These are phyloP conservation scores for Diglossa cyanea DNA, from an alignment of 2,797 vertebrate species.

Conservation along the genomic window DNA sequence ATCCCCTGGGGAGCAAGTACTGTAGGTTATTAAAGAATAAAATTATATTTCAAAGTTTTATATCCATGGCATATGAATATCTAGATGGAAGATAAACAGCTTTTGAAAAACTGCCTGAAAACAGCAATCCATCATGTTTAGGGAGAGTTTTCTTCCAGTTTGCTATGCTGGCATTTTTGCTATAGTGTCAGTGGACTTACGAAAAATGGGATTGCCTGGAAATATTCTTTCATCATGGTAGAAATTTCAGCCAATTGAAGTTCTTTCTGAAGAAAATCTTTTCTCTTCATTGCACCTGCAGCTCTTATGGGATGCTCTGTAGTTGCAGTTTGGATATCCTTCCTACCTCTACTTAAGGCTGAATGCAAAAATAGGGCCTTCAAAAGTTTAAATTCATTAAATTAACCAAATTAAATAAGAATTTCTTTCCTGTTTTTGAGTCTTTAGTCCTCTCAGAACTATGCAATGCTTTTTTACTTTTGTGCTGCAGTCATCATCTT, in stretches of 20 bases:
- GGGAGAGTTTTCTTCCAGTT: background rate
- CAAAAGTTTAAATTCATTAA: background rate
- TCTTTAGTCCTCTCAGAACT: background rate
- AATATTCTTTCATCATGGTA: background rate
- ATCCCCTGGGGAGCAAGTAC: background rate
- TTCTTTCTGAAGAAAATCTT: background rate
- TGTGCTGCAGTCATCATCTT: background rate
- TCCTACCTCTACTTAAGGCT: background rate
- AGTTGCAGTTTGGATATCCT: background rate
- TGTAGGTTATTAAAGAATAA: background rate
- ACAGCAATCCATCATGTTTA: background rate
- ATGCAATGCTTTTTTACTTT: background rate
- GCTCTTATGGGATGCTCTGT: background rate
- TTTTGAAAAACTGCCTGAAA: background rate
- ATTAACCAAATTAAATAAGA: background rate
- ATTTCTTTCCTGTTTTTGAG: background rate
- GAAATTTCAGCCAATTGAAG: background rate
- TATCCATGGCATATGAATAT: background rate
- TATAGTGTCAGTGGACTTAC: background rate
- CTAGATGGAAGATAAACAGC: background rate
- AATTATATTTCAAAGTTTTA: conserved; percentile 6
- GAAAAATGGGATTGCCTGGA: background rate
- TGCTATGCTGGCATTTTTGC: background rate
- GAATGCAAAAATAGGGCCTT: background rate
- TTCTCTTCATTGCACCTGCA: background rate